Evolutionary conservation across 2,888 invertebrate species (phyloP), one percentile per base, ranked within the genome.

Genomic region (Sphaeridia pumilis): DNA sequence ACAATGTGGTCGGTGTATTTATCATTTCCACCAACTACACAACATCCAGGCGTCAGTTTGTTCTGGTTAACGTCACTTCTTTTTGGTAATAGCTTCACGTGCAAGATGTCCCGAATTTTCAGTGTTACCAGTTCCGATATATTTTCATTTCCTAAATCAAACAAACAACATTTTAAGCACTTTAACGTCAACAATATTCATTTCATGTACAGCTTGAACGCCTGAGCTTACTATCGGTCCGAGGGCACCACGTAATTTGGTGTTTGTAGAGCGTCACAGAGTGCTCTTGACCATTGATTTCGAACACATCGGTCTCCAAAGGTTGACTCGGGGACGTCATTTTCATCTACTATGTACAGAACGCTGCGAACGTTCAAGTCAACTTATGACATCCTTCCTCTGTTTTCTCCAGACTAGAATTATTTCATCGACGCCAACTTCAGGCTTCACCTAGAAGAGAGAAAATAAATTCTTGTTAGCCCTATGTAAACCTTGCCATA

Each of bases 231-330:
- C 65, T 61, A 56, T 54, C 38, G 45, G 56, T 65, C 41, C 56
- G 54, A 10, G 65, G 65, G 44, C 63, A 63, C 65, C 65, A 65
- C 51, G 63, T 59, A 27, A 65, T 38, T 54, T 65, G 65, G 52
- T 63, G 63, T 17, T 57, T 55, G 49, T 58, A 63, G 14, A 65
- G 38, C 17, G 60, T 54, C 5, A 62, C 61, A 20, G 58, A 60
- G 36, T 58, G 58, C 12, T 57, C 57, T n/a, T 51, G 52, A 20
- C 49, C 53, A 34, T 49, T 27, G n/a, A 65, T 53, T 35, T 53
- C 52, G 57, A 65, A 65, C 25, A 59, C 58, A 27, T 60, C 63
- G 42, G 55, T 55, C 21, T 59, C 58, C 12, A 62, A 51, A 10
- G 61, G 48, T 24, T n/a, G n/a, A n/a, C 60, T 60, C 44, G 58